Evolutionary conservation across 2,113 vertebrate species (phyloP).

Genomic region (Corydoras sp.): DNA sequence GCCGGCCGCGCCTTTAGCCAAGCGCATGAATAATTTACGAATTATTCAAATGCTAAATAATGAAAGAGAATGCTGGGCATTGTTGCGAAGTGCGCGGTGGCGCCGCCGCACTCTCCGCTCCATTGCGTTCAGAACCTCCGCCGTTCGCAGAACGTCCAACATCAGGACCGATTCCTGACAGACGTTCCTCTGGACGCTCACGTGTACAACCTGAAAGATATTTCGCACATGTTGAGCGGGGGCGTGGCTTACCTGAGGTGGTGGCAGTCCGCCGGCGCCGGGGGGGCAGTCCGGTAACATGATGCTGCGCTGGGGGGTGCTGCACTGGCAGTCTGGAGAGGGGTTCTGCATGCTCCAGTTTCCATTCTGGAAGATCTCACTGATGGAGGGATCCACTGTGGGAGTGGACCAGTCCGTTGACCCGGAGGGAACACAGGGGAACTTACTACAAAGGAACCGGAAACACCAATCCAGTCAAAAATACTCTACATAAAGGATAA

Average conservation of each 20-base stretch:
- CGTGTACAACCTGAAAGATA: too few relatives aligned
- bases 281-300: constrained; percentile 84
- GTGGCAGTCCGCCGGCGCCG: constrained; percentile 85
- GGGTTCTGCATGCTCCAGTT: constrained; percentile 94
- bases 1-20: not conserved
- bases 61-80: not conserved
- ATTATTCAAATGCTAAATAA: not conserved
- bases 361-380: constrained; percentile 77
- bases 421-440: constrained; percentile 50
- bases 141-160: too few relatives aligned
- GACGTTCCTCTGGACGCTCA: not conserved
- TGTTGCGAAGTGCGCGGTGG: not conserved
- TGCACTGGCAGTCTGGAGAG: constrained; percentile 85
- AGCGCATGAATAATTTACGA: not conserved
- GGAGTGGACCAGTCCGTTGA: constrained; percentile 74
- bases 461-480: not conserved
- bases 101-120: too few relatives aligned
- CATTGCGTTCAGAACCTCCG: too few relatives aligned
- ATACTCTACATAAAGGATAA: too few relatives aligned
- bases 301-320: constrained; percentile 74
- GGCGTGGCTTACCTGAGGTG: constrained; percentile 74
- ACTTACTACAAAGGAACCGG: constrained; percentile 40
- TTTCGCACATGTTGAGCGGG: not conserved
- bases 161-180: too few relatives aligned
- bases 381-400: constrained; percentile 68